phyloP scores from a whole-genome alignment of 2,797 vertebrate genomes.

The Phrynocephalus guinanensis region DNA sequence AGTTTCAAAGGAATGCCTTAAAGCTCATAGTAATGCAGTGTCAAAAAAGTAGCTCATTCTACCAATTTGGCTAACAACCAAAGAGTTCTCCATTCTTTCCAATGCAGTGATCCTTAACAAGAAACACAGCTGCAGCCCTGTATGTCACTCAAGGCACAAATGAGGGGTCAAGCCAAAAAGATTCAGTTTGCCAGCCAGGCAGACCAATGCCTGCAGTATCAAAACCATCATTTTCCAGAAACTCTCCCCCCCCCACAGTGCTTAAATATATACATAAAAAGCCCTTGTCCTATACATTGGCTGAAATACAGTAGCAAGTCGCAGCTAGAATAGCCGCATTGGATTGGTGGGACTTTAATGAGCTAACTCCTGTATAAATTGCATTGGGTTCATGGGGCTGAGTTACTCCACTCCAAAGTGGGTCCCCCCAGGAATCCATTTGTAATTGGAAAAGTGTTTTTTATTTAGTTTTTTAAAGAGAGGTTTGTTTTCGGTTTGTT shows the following conservation, averaged over 20 bases:
- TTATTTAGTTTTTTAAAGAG: too few species aligned
- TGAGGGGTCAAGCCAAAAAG: conserved; percentile 27
- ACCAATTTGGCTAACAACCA: conserved; percentile 30
- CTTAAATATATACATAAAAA: not conserved
- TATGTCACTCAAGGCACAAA: not conserved
- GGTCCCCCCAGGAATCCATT: too few species aligned
- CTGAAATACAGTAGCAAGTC: not conserved
- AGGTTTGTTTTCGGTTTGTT: too few species aligned
- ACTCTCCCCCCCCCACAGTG: not conserved
- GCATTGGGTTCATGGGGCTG: not conserved
- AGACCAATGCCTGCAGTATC: not conserved
- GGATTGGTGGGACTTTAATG: not conserved
- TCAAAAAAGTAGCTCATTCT: not conserved
- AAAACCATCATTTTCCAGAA: not conserved
- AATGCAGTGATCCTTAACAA: conserved; percentile 5
- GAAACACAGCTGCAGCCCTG: conserved; percentile 30
- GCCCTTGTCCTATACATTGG: not conserved
- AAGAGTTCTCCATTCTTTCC: conserved; percentile 17
- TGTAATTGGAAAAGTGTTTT: too few species aligned
- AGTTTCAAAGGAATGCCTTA: conserved; percentile 39
- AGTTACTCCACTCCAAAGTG: too few species aligned
- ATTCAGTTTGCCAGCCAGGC: conserved; percentile 2
- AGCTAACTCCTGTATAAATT: not conserved
- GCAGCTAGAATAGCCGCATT: not conserved
- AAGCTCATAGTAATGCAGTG: conserved; percentile 41